Base-by-base conservation (phyloP, 2,888 invertebrate genomes). In the Pterobdella sp. region DNA sequence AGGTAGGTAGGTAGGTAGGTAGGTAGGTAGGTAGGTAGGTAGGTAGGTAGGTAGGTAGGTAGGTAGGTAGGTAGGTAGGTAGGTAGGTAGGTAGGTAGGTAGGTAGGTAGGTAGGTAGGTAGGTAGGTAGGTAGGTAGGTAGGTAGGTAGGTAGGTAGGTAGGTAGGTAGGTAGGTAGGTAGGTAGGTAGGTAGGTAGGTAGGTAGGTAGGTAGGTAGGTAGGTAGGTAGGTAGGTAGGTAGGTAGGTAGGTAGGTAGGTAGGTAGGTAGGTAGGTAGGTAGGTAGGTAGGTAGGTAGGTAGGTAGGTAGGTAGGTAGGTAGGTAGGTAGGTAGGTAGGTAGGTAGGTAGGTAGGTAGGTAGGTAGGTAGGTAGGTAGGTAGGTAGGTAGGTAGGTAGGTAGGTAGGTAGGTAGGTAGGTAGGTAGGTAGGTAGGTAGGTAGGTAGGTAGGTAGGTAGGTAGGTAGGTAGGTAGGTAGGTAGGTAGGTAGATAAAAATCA, bases 101-200 rank as follows among this genome's bases (percentile, higher is more conserved):
- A 65, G 31, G 35, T n/a, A 65, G 65, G 35, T 3, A 34, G 34
- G 74, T 73, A 64, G 34, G 72, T 52, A 42, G 36, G 74, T 63
- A 36, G 32, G 74, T 64, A 63, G 60, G 71, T 63, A 63, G 56
- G 74, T 37, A 64, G 52, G 74, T 73, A 26, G 60, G 71, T 36
- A 52, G 63, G 72, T 63, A 37, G 29, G 37, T 35, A 63, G 42
- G 49, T 37, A 52, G 64, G 72, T 36, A 42, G 32, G 72, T 67
- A 71, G 49, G 37, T 36, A 52, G 52, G 70, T 22, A 66, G 65
- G 65, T 65, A 72, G 71, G 63, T 56, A 14, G 60, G 34, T 18
- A 22, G 29, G 60, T 26, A 56, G 60, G 60, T 26, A 37, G 66
- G 52, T 26, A 32, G 26, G 34, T n/a, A 7, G 56, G 52, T 66